Evolutionary conservation across 2,888 invertebrate species (phyloP), one percentile per base, ranked within the genome.

Genomic region (Trichogramma evanescens): DNA sequence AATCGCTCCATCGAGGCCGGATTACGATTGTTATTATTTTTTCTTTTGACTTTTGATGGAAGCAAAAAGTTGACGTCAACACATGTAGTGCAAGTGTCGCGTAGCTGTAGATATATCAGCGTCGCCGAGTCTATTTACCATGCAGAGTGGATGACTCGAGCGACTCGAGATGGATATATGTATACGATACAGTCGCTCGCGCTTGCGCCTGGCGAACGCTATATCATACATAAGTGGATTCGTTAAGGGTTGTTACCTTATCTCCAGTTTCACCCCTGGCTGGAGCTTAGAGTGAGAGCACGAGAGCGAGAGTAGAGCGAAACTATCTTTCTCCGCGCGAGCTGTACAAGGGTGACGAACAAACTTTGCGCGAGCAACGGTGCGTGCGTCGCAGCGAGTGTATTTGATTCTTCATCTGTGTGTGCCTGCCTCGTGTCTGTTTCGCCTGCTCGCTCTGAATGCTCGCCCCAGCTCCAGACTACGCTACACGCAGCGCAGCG

Each of bases 61-160:
- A 26, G 26, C 26, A 26, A 26, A 26, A 2, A 2, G 26, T 26
- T 26, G n/a, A n/a, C n/a, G 26, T 26, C 26, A 2, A 26, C 26
- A 26, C 26, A 26, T 26, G 26, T 26, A 26, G 26, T 2, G 26
- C 26, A 26, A 26, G 26, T 26, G 26, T 26, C 26, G 26, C 26
- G 26, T 2, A 26, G 26, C 26, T 26, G 26, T 2, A 26, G 26
- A 26, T 26, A 2, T 26, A 26, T 26, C 26, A 26, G 53, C 52
- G 44, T 42, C 50, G 44, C 46, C 50, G 62, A 65, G 65, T 61
- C 65, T 67, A 70, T 71, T 70, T 70, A 64, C 66, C 66, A 70
- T 69, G 68, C 67, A 66, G 64, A 66, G 66, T 64, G 62, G 62
- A 61, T 64, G 62, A 53, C 56, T 7, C 13, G 46, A 38, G 38